Evolutionary conservation across 2,113 vertebrate species (phyloP).

Genomic region (Gasterosteus nipponicus): DNA sequence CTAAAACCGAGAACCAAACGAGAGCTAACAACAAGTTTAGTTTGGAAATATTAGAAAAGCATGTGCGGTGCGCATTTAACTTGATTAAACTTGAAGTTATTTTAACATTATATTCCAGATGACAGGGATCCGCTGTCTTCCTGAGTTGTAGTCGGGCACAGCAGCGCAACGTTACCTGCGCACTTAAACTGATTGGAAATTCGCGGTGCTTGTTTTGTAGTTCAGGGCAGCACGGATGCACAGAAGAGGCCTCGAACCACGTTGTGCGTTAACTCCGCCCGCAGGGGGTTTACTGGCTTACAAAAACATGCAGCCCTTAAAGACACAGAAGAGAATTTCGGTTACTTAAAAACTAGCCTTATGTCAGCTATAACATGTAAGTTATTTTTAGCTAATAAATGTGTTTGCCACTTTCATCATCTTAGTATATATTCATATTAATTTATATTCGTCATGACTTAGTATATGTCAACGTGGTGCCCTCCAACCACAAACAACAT

Average conservation of each 20-base stretch:
- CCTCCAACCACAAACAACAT: background rate
- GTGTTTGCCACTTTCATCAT: background rate
- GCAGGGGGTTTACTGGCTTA: background rate
- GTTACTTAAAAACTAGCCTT: background rate
- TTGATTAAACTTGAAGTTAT: background rate
- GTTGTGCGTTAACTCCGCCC: background rate
- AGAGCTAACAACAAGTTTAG: background rate
- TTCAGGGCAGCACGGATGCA: background rate
- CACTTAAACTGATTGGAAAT: constrained; percentile 24
- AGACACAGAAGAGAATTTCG: background rate
- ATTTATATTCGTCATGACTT: too few relatives aligned
- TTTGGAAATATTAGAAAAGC: background rate
- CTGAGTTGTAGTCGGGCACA: background rate
- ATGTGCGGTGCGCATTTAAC: background rate
- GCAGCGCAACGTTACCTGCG: background rate
- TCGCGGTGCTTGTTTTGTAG: constrained; percentile 2
- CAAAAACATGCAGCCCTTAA: background rate
- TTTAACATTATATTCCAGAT: constrained; percentile 33
- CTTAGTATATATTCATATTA: background rate
- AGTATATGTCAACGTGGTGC: background rate
- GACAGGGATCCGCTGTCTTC: rapidly evolving
- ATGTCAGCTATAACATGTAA: background rate
- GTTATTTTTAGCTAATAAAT: background rate
- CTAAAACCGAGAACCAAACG: background rate
- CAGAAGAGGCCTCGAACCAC: background rate